Evolutionary conservation across 1,140 invertebrate genomes (phyloP), one percentile per base, ranked within the genome.

Genomic region (Zaprionus vittiger): DNA sequence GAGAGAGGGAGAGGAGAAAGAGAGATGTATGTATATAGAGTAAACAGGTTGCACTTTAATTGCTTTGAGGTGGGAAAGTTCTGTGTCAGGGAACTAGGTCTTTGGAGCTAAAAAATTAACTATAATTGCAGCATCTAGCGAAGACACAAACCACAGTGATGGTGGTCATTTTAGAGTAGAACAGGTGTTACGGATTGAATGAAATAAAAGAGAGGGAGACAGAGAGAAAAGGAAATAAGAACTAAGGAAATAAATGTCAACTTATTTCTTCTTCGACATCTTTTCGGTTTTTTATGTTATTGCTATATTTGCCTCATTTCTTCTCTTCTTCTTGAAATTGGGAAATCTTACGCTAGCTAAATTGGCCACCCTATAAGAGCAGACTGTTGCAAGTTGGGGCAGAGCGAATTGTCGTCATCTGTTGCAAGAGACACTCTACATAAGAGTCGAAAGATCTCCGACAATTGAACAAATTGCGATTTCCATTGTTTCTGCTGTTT

Each of bases 391-490:
- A 79, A 67, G 38, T 34, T 22, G 54, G 37, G 34, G 24, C 60
- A 57, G 17, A 37, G 17, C 15, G 22, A 4, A 37, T 38, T 75
- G 47, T 64, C 76, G 72, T 64, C 73, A 71, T 71, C 41, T 38
- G 28, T 28, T 66, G 66, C 47, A 59, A 67, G 68, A 60, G 31
- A 34, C 54, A 78, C 67, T 79, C 59, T 59, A 72, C 77, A 77
- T 77, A 76, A 76, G 77, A 77, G 77, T 64, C 70, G 38, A 79
- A 64, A 80, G 77, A 79, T 77, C 73, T 75, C 57, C 67, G 73
- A 77, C 77, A 79, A 79, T 79, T 77, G 73, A 79, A 79, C 73
- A 79, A 79, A 79, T 79, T 77, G 77, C 77, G 63, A 79, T 73
- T 77, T 74, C 77, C 47, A 79, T 79, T 79, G 77, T 79, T 69